Evolutionary conservation across 2,888 invertebrate species (phyloP).

Genomic region (Conchocele bisecta): DNA sequence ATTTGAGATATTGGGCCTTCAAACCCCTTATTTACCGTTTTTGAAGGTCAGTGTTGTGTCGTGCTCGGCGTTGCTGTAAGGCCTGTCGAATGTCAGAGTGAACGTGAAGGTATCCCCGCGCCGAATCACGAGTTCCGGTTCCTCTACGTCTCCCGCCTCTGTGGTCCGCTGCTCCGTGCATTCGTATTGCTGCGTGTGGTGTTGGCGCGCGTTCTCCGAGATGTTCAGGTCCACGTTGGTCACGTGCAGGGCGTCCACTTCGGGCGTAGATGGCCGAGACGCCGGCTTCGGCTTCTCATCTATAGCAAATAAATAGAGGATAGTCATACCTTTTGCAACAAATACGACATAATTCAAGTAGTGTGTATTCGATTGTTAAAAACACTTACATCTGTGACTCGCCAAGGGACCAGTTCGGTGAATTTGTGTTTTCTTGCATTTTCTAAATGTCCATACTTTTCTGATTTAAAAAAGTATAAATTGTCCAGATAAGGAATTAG

Average conservation of each 20-base stretch:
- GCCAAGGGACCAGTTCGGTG: no score
- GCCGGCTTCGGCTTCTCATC: no score
- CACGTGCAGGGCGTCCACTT: slow-evolving; percentile 19
- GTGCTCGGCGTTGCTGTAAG: slow-evolving; percentile 42
- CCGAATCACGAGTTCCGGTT: slow-evolving; percentile 84
- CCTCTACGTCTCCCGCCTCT: not conserved
- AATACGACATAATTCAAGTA: no score
- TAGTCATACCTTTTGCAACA: no score
- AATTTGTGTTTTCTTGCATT: no score
- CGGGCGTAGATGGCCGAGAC: no score
- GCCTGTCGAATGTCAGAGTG: slow-evolving; percentile 49
- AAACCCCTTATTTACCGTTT: slow-evolving; percentile 42
- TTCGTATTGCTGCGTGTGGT: slow-evolving; percentile 36
- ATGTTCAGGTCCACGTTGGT: slow-evolving; percentile 25
- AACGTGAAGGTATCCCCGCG: slow-evolving; percentile 63
- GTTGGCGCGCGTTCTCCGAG: slow-evolving; percentile 14
- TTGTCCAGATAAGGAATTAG: no score
- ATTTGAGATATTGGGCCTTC: not conserved
- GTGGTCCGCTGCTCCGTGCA: slow-evolving; percentile 21
- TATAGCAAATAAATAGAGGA: no score
- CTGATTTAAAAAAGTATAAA: no score
- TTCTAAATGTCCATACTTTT: no score
- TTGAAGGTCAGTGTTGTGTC: slow-evolving; percentile 53
- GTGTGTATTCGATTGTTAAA: no score
- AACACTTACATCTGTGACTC: no score